Evolutionary conservation across 1,140 invertebrate genomes (phyloP).

Genomic region (Lepidurus packardi): DNA sequence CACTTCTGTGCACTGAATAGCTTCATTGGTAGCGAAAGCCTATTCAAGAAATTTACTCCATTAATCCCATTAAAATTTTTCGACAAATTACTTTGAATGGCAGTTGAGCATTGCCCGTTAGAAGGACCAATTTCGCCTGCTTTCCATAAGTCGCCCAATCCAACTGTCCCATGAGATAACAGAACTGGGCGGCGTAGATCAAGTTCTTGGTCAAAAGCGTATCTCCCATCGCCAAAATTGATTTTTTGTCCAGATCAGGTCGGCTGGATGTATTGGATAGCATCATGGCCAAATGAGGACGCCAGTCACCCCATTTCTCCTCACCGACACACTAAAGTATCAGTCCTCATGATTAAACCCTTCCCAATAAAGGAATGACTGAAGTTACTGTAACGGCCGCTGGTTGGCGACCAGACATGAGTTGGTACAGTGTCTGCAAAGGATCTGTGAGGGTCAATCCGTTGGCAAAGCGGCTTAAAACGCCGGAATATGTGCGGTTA

Average conservation of each 20-base stretch:
- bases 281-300: conserved; percentile 89
- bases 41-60: conserved; percentile 32
- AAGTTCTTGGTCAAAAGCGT: conserved; percentile 56
- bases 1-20: conserved; percentile 88
- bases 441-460: conserved; percentile 79
- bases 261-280: conserved; percentile 76
- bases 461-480: conserved; percentile 82
- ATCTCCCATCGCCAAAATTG: conserved; percentile 69
- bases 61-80: neutral
- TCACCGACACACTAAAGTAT: conserved; percentile 57
- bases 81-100: conserved; percentile 34
- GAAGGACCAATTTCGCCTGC: conserved; percentile 51
- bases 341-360: neutral
- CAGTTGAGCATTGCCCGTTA: conserved; percentile 54
- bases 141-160: conserved; percentile 60
- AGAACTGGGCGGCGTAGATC: conserved; percentile 83
- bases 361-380: neutral
- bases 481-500: conserved; percentile 74
- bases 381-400: conserved; percentile 68
- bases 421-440: conserved; percentile 84
- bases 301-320: conserved; percentile 90
- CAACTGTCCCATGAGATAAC: conserved; percentile 81
- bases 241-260: conserved; percentile 72
- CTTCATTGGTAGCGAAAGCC: conserved; percentile 70
- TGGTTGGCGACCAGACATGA: conserved; percentile 77